Conservation (phyloP, 2,113 vertebrate species). For the Myanophis thanlyinensis region DNA sequence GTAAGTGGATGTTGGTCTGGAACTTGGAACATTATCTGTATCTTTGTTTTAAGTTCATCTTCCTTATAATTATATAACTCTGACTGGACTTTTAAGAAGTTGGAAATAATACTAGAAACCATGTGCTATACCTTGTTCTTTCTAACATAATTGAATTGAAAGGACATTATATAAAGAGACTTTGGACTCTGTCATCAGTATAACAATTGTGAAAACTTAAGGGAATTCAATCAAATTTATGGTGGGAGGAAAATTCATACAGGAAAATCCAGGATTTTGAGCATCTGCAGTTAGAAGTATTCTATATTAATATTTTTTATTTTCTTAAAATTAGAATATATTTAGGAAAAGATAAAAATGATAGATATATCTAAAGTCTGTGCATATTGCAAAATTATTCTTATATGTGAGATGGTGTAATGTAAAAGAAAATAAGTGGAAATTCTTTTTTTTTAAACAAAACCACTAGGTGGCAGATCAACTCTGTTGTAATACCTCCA, state of each 20-base stretch:
- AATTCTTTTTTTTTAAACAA: not conserved
- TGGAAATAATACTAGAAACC: not conserved
- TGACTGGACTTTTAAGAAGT: not conserved
- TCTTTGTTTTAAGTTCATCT: not conserved
- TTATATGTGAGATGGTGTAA: not conserved
- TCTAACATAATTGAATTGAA: not conserved
- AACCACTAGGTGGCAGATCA: slow-evolving; percentile 24
- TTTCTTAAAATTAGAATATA: not conserved
- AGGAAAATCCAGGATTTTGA: not conserved
- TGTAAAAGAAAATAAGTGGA: not conserved
- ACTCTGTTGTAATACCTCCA: not conserved
- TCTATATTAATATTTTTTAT: not conserved
- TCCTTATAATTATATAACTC: not conserved
- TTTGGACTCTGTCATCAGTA: no score
- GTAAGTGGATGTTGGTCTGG: not conserved
- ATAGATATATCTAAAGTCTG: not conserved
- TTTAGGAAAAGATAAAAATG: not conserved
- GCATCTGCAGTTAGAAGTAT: not conserved
- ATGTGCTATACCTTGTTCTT: not conserved
- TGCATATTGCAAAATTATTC: not conserved
- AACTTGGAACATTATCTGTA: not conserved
- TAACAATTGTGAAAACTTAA: no score
- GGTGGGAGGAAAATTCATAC: not conserved
- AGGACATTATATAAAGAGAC: not conserved
- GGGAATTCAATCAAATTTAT: not conserved